A percentile compares a stretch with the other conserved stretches of the same genome.
phyloP scores from a whole-genome alignment of 1,140 invertebrate species.

The Aphaenogaster rudis region DNA sequence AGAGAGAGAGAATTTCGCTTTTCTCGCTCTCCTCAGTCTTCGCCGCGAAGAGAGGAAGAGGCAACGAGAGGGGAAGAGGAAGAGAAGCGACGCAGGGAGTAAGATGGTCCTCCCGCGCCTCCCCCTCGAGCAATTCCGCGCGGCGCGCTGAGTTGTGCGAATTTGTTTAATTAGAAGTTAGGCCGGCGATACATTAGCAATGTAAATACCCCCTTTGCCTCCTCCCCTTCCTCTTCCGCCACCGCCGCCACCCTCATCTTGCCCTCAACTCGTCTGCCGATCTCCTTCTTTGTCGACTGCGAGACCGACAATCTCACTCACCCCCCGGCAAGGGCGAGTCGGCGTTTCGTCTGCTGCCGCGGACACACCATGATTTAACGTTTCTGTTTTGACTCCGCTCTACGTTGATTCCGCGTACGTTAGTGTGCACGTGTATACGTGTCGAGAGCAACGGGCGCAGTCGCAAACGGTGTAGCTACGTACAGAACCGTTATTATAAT shows the following conservation, averaged over 20 bases:
- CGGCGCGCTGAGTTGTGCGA: constrained; percentile 84
- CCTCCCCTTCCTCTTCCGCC: background rate
- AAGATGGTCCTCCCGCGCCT: constrained; percentile 21
- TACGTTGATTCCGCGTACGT: constrained; percentile 37
- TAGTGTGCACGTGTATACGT: background rate
- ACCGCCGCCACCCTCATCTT: constrained; percentile 13
- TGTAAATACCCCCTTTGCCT: constrained; percentile 82
- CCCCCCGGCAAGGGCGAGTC: constrained; percentile 47
- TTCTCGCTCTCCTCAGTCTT: constrained; percentile 66
- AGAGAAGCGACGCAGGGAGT: background rate
- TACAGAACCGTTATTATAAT: constrained; percentile 81
- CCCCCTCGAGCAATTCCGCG: constrained; percentile 77
- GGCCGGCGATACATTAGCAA: constrained; percentile 86
- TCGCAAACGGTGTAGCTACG: constrained; percentile 57
- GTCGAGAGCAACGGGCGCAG: constrained; percentile 46
- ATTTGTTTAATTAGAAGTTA: constrained; percentile 88
- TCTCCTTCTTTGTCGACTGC: constrained; percentile 48
- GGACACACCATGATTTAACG: constrained; percentile 76
- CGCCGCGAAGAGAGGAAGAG: constrained; percentile 11
- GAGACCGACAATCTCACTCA: constrained; percentile 30
- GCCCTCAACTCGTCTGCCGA: constrained; percentile 42
- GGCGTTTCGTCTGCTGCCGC: constrained; percentile 67
- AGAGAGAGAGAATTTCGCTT: constrained; percentile 59
- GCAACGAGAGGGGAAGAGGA: background rate
- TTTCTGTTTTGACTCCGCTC: constrained; percentile 74